Percentiles rank a stretch among this genome's conserved stretches.
phyloP scores from a whole-genome alignment of 1,140 invertebrate species.

The Sinonovacula constricta region DNA sequence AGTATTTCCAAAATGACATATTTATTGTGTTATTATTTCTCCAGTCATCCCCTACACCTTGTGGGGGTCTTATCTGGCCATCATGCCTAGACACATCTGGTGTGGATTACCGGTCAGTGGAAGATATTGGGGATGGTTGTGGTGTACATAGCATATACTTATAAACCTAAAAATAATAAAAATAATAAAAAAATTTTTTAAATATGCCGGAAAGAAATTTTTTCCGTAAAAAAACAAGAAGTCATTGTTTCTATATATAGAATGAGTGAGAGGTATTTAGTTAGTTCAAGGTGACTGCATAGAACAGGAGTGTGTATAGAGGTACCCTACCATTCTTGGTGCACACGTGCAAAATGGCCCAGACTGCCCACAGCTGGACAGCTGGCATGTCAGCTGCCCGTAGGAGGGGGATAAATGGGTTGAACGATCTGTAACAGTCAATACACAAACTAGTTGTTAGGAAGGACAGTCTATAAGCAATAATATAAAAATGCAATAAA shows the following conservation, averaged over 20 bases:
- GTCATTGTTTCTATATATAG: not conserved
- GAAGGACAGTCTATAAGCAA: not conserved
- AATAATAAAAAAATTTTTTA: not conserved
- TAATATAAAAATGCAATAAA: not conserved
- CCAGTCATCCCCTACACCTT: too few species aligned
- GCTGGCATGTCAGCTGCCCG: slow-evolving; percentile 81
- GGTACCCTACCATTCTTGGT: slow-evolving; percentile 83
- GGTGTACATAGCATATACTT: not conserved
- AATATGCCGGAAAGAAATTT: not conserved
- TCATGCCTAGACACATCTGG: too few species aligned
- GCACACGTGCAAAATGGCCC: slow-evolving; percentile 91
- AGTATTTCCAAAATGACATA: too few species aligned
- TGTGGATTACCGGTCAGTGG: too few species aligned
- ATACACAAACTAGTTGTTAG: slow-evolving; percentile 15
- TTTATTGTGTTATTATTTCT: too few species aligned
- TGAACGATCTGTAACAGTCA: slow-evolving; percentile 84
- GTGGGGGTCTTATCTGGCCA: too few species aligned
- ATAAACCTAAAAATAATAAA: not conserved
- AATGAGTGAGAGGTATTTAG: not conserved
- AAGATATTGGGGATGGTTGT: too few species aligned
- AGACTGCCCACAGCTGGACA: slow-evolving; percentile 90
- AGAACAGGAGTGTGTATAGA: not conserved
- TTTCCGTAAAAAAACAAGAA: not conserved
- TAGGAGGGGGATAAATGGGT: slow-evolving; percentile 87
- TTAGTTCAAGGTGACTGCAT: not conserved